Evolutionary conservation across 2,113 vertebrate species (phyloP), one percentile per base, ranked within the genome.

Genomic region (Ophthalmolycus amberensis): DNA sequence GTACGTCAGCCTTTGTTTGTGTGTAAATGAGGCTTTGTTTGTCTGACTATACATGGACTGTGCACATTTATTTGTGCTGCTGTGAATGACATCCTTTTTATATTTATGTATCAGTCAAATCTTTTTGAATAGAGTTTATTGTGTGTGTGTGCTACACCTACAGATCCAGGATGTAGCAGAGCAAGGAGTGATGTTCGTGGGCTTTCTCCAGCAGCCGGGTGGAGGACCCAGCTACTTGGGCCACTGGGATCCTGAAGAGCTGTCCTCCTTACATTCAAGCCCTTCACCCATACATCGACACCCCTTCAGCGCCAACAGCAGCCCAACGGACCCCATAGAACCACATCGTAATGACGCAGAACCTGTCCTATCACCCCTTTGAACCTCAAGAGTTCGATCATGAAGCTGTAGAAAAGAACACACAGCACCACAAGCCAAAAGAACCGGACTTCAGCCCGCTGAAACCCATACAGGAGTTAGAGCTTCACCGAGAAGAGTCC

Each of bases 131-230:
- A 9, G 34, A 81, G 50, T 52, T 42, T 10, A 34, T 37, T 66
- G 16, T 77, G 64, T 69, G 62, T 44, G 12, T 75, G 8, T 84
- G 5, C 54, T 34, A 9, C 37, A 0, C 18, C 32, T 85, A 82
- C 92, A 99, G 98, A 95, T 99, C 88, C 98, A 99, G 95, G 97
- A 98, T 83, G 95, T 96, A 58, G 96, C 98, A 3, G 96, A 96
- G 84, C 96, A 94, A 76, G 98, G 98, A 84, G 94, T 97, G 91
- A 96, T 96, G 87, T 99, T 99, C 79, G 95, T 98, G 48, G 96
- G 98, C 38, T 96, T 98, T 74, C 90, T 99, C 22, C 96, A 96
- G 85, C 97, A 98, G 90, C 96, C 94, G 0, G 92, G 93, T 0
- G 91, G 91, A 15, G 92, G 85, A 22, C 93, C 92, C 3, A 92